These are phyloP conservation scores for Cladopsammia gracilis DNA, from an alignment of 64 coral and sea anemone genomes.

Conservation along the genomic window DNA sequence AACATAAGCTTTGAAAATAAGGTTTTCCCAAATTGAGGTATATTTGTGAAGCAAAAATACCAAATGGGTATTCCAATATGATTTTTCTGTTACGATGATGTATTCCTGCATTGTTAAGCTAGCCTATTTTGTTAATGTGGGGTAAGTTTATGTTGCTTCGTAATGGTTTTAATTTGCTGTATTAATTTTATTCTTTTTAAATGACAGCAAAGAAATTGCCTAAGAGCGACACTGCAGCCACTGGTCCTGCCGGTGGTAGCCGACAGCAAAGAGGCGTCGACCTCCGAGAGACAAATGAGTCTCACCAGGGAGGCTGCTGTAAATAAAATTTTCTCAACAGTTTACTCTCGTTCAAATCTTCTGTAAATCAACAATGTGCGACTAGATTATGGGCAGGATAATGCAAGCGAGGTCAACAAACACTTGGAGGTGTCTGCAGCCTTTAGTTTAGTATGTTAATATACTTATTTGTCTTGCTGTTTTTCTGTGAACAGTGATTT, in stretches of 20 bases:
- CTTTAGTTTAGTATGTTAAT: not conserved
- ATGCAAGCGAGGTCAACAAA: conserved; percentile 25
- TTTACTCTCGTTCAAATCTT: conserved; percentile 5
- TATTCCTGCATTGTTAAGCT: no score
- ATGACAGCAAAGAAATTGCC: conserved; percentile 97
- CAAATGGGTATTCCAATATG: no score
- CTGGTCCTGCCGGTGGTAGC: conserved; percentile 63
- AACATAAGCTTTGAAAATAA: no score
- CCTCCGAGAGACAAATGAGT: conserved; percentile 85
- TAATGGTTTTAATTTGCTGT: not conserved
- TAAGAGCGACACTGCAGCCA: conserved; percentile 85
- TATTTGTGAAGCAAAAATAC: no score
- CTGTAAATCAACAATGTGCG: conserved; percentile 25
- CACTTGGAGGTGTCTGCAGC: not conserved
- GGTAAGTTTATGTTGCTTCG: no score
- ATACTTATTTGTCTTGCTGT: no score
- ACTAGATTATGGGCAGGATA: conserved; percentile 7
- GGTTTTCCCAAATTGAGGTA: no score
- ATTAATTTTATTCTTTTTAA: not conserved
- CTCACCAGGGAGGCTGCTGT: conserved; percentile 87
- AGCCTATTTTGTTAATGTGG: no score
- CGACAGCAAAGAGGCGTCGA: conserved; percentile 87
- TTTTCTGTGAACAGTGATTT: not conserved
- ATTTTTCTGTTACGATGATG: no score
- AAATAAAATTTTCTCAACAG: conserved; percentile 73